Conservation (phyloP, 2,113 vertebrate species). For the Motacilla tschutschensis region DNA sequence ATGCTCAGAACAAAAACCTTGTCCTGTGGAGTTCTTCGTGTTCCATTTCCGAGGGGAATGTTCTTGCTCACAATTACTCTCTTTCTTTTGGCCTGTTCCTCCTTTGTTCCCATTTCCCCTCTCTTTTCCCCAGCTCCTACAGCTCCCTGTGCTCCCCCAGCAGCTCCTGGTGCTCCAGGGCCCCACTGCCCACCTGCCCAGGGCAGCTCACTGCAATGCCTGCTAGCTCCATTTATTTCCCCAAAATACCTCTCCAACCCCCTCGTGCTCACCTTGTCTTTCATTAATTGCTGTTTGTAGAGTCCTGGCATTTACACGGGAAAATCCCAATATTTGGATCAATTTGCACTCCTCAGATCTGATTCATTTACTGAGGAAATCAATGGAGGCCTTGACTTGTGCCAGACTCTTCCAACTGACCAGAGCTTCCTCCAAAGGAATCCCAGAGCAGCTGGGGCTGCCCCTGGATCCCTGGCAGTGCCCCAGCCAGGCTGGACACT, state of each 20-base stretch:
- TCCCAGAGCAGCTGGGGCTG: fast-evolving
- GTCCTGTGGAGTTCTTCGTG: not conserved
- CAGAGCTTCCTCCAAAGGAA: not conserved
- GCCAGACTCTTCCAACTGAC: not conserved
- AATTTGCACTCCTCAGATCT: not conserved
- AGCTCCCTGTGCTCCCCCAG: not conserved
- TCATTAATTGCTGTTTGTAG: not conserved
- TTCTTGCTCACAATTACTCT: not conserved
- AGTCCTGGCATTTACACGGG: not conserved
- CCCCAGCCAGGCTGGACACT: not conserved
- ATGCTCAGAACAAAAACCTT: slow-evolving; percentile 12
- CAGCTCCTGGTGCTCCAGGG: not conserved
- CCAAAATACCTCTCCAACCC: not conserved
- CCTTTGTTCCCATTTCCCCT: not conserved
- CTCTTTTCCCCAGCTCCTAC: not conserved
- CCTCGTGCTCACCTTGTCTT: not conserved
- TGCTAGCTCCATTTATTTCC: not conserved
- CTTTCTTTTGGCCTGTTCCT: not conserved
- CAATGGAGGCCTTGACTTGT: not conserved
- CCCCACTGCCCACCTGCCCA: not conserved
- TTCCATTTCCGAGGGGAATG: not conserved
- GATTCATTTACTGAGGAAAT: not conserved
- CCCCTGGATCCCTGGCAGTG: not conserved
- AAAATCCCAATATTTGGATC: not conserved
- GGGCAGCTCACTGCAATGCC: not conserved